Evolutionary conservation across 35 echinoderm and acorn worm genomes (phyloP), one percentile per base, ranked within the genome.

Genomic region (Ophioderma brevispina): DNA sequence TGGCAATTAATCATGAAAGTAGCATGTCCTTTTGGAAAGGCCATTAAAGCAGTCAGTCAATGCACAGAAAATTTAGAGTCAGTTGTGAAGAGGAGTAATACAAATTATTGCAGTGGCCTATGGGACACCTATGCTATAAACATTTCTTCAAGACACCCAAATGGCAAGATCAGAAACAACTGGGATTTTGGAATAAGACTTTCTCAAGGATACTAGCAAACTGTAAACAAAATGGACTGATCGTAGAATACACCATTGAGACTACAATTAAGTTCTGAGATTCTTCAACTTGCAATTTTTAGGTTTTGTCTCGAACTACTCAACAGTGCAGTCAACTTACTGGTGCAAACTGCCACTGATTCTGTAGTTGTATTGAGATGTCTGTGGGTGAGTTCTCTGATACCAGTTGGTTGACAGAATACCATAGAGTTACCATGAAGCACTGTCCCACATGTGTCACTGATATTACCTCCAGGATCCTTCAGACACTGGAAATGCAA

Each of bases 361-460:
- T 92, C 96, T 40, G 92, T 94, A 28, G 92, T 92, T 34, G 93
- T 94, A 50, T 98, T 98, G 13, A 98, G 84, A 36, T 95, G 93
- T 1, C 90, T 93, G 0, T 92, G 92, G 33, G 77, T 98, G n/a
- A 98, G 84, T 55, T 98, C 96, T 82, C 94, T 89, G 23, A 64
- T 90, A 37, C 96, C 93, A 32, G 82, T 38, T 0, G 50, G 56
- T 76, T 98, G 78, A 84, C 96, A 98, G 49, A 98, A 98, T 14
- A 98, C 92, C 33, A 94, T 81, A 3, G 96, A 89, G 25, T 98
- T 92, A 76, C 92, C 92, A 90, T 98, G 92, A 14, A 98, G 82
- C 15, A 98, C 90, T 31, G 81, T 82, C 70, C 96, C 96, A 92
- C 96, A 98, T 15, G 46, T 80, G 39, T 94, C 82, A 81, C 90